Evolutionary conservation across 2,113 vertebrate species (phyloP).

Genomic region (Albula goreensis): DNA sequence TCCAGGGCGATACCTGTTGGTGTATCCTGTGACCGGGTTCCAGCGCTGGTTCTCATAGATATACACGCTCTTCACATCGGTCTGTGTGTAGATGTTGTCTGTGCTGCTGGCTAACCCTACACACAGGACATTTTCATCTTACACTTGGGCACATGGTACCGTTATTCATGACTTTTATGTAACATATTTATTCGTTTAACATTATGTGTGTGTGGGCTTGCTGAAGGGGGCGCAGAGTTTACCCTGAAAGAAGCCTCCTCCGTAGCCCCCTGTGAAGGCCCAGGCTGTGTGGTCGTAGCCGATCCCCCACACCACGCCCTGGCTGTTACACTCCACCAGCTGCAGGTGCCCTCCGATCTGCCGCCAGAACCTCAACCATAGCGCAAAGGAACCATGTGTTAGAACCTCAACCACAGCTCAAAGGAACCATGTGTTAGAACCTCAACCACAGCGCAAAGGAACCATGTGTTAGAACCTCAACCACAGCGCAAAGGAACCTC

Average conservation of each 20-base stretch:
- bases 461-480: too few species aligned
- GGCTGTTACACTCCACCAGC: slow-evolving; percentile 80
- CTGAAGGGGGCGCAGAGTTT: slow-evolving; percentile 35
- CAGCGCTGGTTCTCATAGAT: slow-evolving; percentile 98
- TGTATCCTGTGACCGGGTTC: slow-evolving; percentile 94
- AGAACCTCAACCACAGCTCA: too few species aligned
- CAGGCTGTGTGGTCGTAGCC: slow-evolving; percentile 90
- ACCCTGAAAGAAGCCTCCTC: slow-evolving; percentile 92
- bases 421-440: not conserved
- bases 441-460: too few species aligned
- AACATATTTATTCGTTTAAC: too few species aligned
- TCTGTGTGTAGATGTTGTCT: slow-evolving; percentile 85
- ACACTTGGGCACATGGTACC: not conserved
- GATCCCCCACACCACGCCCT: slow-evolving; percentile 90
- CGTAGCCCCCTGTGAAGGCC: slow-evolving; percentile 86
- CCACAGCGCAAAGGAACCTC: too few species aligned
- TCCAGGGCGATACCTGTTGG: slow-evolving; percentile 74
- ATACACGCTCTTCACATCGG: slow-evolving; percentile 85
- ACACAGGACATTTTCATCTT: not conserved
- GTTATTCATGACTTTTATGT: too few species aligned
- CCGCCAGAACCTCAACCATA: slow-evolving; percentile 86
- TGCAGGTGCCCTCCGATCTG: slow-evolving; percentile 92
- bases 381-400: not conserved
- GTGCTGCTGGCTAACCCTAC: slow-evolving; percentile 82
- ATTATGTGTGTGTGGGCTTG: too few species aligned